Percentiles rank a stretch among this genome's conserved stretches.
phyloP scores from a whole-genome alignment of 2,888 invertebrate genomes.

The Pemphredon lugubris region DNA sequence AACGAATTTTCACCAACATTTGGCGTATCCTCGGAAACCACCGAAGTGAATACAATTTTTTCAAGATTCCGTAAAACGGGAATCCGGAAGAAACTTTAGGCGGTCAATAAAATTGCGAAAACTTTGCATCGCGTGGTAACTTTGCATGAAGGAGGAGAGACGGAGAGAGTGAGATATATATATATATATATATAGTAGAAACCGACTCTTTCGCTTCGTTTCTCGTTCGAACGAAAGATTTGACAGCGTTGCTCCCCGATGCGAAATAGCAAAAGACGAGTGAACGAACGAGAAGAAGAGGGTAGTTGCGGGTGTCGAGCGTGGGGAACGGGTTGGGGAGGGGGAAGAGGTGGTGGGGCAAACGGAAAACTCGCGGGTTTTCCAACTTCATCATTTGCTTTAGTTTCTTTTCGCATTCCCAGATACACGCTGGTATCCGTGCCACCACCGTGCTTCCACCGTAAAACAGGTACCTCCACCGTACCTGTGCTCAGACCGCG shows the following conservation, averaged over 20 bases:
- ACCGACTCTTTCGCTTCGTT: conserved; percentile 30
- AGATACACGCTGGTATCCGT: conserved; percentile 2
- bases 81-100: conserved; percentile 48
- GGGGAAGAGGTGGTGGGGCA: conserved; percentile 14
- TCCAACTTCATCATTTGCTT: conserved; percentile 60
- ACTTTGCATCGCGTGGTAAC: conserved; percentile 56
- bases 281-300: conserved; percentile 32
- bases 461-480: conserved; percentile 9
- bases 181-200: no score
- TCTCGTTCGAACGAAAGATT: conserved; percentile 56
- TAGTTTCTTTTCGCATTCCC: conserved; percentile 42
- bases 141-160: conserved; percentile 29
- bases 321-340: no score
- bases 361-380: conserved; percentile 54
- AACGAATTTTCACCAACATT: conserved; percentile 20
- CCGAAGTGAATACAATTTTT: conserved; percentile 22
- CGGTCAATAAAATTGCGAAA: conserved; percentile 63
- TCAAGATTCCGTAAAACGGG: conserved; percentile 37
- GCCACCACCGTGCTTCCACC: conserved; percentile 15
- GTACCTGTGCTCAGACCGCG: conserved; percentile 13
- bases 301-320: no score
- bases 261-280: conserved; percentile 49
- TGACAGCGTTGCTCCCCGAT: conserved; percentile 58
- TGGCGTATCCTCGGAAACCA: conserved; percentile 23
- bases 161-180: conserved; percentile 11